Percentiles rank a stretch among this genome's conserved stretches.
phyloP scores from a whole-genome alignment of 2,888 invertebrate species.

The Elmis aenea region DNA sequence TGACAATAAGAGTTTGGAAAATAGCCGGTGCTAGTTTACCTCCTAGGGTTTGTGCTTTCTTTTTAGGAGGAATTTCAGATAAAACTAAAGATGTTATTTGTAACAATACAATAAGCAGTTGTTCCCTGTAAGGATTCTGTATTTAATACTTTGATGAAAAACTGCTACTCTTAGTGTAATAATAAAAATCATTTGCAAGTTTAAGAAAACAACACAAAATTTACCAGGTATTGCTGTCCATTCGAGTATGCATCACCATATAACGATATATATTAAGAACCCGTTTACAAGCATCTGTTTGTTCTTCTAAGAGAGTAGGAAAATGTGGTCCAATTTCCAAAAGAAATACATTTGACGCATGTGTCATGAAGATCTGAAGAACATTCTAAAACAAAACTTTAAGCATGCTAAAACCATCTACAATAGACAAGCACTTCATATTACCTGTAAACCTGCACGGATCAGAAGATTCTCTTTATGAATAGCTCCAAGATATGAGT shows the following conservation, averaged over 20 bases:
- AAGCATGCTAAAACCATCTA: slow-evolving; percentile 1
- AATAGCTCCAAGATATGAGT: slow-evolving; percentile 81
- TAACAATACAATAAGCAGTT: slow-evolving; percentile 76
- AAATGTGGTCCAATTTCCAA: slow-evolving; percentile 59
- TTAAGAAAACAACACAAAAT: slow-evolving; percentile 13
- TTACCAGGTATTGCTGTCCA: slow-evolving; percentile 90
- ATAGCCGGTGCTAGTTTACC: slow-evolving; percentile 80
- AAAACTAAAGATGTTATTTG: slow-evolving; percentile 89
- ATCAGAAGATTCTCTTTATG: slow-evolving; percentile 74
- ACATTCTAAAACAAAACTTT: slow-evolving; percentile 59
- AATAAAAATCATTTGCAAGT: too few relatives aligned
- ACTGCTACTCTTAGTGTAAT: too few relatives aligned
- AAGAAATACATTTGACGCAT: slow-evolving; percentile 92
- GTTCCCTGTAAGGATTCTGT: too few relatives aligned
- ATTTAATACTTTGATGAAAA: too few relatives aligned
- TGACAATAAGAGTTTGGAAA: slow-evolving; percentile 91
- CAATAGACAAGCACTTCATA: background rate
- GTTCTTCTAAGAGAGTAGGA: slow-evolving; percentile 77
- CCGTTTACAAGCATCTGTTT: slow-evolving; percentile 93
- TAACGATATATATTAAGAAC: slow-evolving; percentile 94
- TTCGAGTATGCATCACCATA: slow-evolving; percentile 93
- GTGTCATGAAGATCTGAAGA: slow-evolving; percentile 85
- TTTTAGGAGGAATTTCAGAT: slow-evolving; percentile 70
- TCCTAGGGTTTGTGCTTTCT: slow-evolving; percentile 70
- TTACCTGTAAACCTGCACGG: slow-evolving; percentile 74